phyloP scores from a whole-genome alignment of 2,888 invertebrate genomes.

The Heliothis peltigera region DNA sequence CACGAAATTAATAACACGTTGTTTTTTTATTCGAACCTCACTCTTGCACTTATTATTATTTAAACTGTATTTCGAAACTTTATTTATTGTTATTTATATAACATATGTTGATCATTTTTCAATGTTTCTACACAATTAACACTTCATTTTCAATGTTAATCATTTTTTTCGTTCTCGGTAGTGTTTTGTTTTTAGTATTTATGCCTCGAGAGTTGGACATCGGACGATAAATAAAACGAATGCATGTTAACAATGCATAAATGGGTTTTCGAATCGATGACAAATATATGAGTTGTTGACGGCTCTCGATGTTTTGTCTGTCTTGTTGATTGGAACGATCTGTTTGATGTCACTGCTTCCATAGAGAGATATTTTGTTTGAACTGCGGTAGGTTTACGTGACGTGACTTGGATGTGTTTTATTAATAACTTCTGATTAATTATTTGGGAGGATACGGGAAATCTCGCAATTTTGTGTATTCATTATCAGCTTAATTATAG shows the following conservation, averaged over 20 bases:
- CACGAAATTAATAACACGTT: slow-evolving; percentile 89
- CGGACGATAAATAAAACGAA: slow-evolving; percentile 71
- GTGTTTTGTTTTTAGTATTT: slow-evolving; percentile 78
- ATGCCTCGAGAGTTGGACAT: slow-evolving; percentile 70
- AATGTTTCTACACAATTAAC: slow-evolving; percentile 89
- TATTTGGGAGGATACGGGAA: background rate
- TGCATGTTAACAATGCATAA: slow-evolving; percentile 73
- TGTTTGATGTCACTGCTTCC: slow-evolving; percentile 13
- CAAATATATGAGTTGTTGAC: slow-evolving; percentile 47
- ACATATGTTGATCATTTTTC: slow-evolving; percentile 90
- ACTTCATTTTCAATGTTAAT: slow-evolving; percentile 88
- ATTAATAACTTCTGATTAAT: background rate
- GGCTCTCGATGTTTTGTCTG: slow-evolving; percentile 28
- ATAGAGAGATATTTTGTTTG: background rate
- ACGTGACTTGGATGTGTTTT: slow-evolving; percentile 8
- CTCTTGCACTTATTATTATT: slow-evolving; percentile 89
- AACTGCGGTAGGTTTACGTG: slow-evolving; percentile 1
- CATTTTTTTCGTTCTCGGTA: slow-evolving; percentile 78
- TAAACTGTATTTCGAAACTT: slow-evolving; percentile 88
- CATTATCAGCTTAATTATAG: too few relatives aligned
- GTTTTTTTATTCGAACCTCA: slow-evolving; percentile 88
- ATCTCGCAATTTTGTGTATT: background rate
- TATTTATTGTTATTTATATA: slow-evolving; percentile 90
- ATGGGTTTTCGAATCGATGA: slow-evolving; percentile 67
- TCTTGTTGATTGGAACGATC: slow-evolving; percentile 39